A percentile compares a stretch with the other conserved stretches of the same genome.
Evolutionary conservation across 2,113 vertebrate genomes (phyloP).

Genomic region (Planiliza haematocheilus): DNA sequence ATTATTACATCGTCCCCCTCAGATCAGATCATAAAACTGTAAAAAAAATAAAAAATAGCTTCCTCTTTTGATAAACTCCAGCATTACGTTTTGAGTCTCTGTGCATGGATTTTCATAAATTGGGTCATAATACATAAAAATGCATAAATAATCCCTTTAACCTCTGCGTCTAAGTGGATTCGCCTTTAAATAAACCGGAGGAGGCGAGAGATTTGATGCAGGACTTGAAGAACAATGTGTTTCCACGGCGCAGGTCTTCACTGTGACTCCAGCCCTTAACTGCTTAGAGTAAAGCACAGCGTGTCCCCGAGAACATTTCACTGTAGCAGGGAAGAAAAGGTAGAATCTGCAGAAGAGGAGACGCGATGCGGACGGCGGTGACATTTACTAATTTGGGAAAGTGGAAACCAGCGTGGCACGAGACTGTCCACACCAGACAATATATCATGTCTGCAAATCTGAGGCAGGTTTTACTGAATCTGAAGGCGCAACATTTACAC

Average conservation of each 20-base stretch:
- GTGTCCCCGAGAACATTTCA: slow-evolving; percentile 25
- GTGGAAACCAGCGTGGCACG: not conserved
- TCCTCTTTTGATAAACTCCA: not conserved
- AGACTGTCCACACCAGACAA: not conserved
- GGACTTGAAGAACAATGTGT: slow-evolving; percentile 50
- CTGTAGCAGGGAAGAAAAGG: not conserved
- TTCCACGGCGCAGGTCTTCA: slow-evolving; percentile 40
- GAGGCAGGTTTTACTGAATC: not conserved
- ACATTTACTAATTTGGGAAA: slow-evolving; percentile 3
- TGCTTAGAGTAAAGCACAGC: slow-evolving; percentile 33
- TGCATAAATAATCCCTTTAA: slow-evolving; percentile 35
- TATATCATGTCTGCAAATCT: no score
- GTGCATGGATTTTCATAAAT: slow-evolving; percentile 1
- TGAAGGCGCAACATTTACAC: not conserved
- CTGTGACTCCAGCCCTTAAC: slow-evolving; percentile 24
- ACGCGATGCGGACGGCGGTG: slow-evolving; percentile 6
- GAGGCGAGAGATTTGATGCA: slow-evolving; percentile 34
- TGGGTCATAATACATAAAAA: not conserved
- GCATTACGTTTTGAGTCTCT: not conserved
- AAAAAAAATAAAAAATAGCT: not conserved
- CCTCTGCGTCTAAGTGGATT: slow-evolving; percentile 20
- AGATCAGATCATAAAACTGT: not conserved
- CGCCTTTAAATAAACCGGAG: slow-evolving; percentile 37
- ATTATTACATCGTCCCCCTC: slow-evolving; percentile 39
- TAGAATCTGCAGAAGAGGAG: slow-evolving; percentile 16